Base-by-base conservation (phyloP, 1,140 invertebrate species). In the Hestina assimilis region DNA sequence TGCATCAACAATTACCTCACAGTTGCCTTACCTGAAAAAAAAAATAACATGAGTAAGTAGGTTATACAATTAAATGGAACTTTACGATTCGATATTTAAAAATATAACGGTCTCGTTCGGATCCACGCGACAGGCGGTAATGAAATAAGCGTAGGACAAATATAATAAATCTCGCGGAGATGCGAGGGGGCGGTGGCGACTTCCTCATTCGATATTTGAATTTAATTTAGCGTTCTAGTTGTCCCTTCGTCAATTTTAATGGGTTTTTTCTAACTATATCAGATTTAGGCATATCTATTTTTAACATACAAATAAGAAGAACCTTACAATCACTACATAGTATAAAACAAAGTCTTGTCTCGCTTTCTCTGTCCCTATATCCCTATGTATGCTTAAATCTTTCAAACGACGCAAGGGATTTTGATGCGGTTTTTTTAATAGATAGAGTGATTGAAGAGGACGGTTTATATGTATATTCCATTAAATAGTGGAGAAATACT, bases 141-240 rank as follows among this genome's bases (percentile, higher is more conserved):
- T 83, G 78, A 84, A 85, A 84, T 84, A 82, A 87, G 75, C 84
- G 72, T 61, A 83, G 75, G 75, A 85, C 84, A 85, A 87, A 87
- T 82, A 83, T 81, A 83, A 86, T 87, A 87, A 87, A 87, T 87
- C 81, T 84, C 71, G 48, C 52, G 58, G 77, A 81, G 71, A 75
- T 69, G 72, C 79, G 78, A 70, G 82, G 79, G 80, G 75, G 75
- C 69, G 69, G 66, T 66, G 69, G 65, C 66, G 69, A 83, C 78
- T 87, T 87, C 84, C 79, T 83, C 78, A 72, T 81, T 82, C 81
- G 82, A 87, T 86, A 86, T 85, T 87, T 87, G 81, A 87, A 83
- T 85, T 85, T 85, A 85, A 87, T 87, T 87, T 83, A 79, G 76
- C 78, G 50, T 72, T 73, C 59, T 63, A 67, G 72, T 79, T 77